Base-by-base conservation (phyloP, 1,140 invertebrate genomes). In the Triops cancriformis region DNA sequence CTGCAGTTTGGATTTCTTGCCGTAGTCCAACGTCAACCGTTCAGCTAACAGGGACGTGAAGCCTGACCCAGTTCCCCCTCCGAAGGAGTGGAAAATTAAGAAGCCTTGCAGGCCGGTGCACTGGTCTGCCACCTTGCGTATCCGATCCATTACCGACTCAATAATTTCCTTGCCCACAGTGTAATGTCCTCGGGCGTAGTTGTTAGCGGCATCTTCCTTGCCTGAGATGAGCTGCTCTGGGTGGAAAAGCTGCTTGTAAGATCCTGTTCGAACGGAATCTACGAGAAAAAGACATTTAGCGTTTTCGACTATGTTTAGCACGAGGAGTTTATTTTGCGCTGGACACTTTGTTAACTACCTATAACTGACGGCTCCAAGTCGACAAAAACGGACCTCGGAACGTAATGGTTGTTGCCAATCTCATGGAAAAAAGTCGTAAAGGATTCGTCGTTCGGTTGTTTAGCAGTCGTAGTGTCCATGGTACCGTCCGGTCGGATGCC, bases 61-160 rank as follows among this genome's bases (percentile, higher is more conserved):
- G 1, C 93, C 93, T 14, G 92, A 94, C 4, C 92, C 92, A 81
- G 92, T 94, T 73, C 93, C 92, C 26, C 94, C 94, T 72, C 94
- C 94, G 80, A 94, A 94, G 43, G 90, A 92, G 84, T 94, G 93
- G 87, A 94, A 94, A 75, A 95, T 90, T 18, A 95, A 85, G 84
- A 95, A 95, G 64, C 92, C 92, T 85, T 93, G 91, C 1, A 93
- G 86, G 45, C 92, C 92, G 14, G 91, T 93, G 82, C 92, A 93
- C 82, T 92, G 90, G 83, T 93, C 92, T 26, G 91, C 90, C 75
- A 92, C 83, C 9, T 87, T 84, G 10, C 91, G 86, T 79, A 92
- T 87, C 26, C 85, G 77, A 26, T 78, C 77, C 26, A 78, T n/a
- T 12, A 83, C 84, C n/a, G 83, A 72, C 74, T 86, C 85, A 72